Base-by-base conservation (phyloP, 2,888 invertebrate genomes). In the Phortica okadai region DNA sequence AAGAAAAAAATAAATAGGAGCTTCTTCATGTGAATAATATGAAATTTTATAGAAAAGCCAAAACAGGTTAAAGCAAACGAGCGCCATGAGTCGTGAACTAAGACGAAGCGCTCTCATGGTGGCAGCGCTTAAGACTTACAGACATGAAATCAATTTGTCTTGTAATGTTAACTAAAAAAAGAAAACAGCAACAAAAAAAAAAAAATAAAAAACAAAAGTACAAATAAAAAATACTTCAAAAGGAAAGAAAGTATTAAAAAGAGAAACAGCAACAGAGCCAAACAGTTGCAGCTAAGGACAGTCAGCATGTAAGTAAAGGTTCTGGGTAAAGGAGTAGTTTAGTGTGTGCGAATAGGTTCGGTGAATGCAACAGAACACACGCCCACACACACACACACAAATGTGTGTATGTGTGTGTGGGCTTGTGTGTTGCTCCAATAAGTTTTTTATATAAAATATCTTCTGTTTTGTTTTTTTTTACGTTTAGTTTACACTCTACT, bases 61-160 rank as follows among this genome's bases (percentile, higher is more conserved):
- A 56, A 56, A 16, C 56, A n/a, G 56, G 2, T 14, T 56, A 78
- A 45, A 62, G 66, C 14, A 70, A 74, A 80, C 69, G 44, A 76
- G 74, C 77, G 75, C 70, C 41, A 42, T n/a, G 72, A 58, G 77
- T 56, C 14, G 16, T 16, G 56, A 16, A 16, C 16, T 74, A 77
- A 74, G 73, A 73, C 74, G 80, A 83, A 83, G 84, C 80, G 84
- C 80, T 82, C 87, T 84, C 87, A 74, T 83, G 84, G 78, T 85
- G 82, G 83, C 80, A 78, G 82, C 86, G 85, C 86, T 85, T 85
- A 87, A 85, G 86, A 85, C 58, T 86, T 84, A 84, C 84, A 84
- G 85, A 83, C 88, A 88, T 88, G 88, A 88, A 88, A 88, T 88
- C 88, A 88, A 88, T 88, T 88, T 88, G 88, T 88, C 87, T 88